These are phyloP conservation scores for Atherinosoma microstoma DNA, from an alignment of 2,797 vertebrate genomes.

Conservation along the genomic window DNA sequence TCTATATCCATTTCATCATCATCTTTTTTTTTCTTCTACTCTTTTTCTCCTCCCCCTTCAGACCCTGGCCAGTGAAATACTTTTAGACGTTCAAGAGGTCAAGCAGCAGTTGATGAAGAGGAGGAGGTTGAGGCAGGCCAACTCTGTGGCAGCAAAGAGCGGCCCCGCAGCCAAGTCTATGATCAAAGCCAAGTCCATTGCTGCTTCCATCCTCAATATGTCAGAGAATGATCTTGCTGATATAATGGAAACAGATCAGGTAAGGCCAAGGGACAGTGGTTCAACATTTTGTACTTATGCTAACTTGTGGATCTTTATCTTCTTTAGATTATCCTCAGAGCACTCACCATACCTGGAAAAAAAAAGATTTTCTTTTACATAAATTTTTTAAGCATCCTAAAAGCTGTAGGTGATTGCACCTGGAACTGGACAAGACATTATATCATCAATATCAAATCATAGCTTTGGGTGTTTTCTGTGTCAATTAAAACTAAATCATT, in stretches of 20 bases:
- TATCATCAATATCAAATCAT: slow-evolving; percentile 41
- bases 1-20: slow-evolving; percentile 76
- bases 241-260: slow-evolving; percentile 89
- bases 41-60: slow-evolving; percentile 73
- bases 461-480: slow-evolving; percentile 43
- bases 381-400: slow-evolving; percentile 47
- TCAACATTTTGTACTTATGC: slow-evolving; percentile 44
- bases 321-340: slow-evolving; percentile 51
- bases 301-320: slow-evolving; percentile 56
- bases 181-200: slow-evolving; percentile 89
- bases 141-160: slow-evolving; percentile 69
- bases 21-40: slow-evolving; percentile 53
- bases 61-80: slow-evolving; percentile 88
- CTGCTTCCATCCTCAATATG: slow-evolving; percentile 94
- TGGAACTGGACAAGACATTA: slow-evolving; percentile 36
- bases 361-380: slow-evolving; percentile 52
- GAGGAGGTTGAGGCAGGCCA: slow-evolving; percentile 82
- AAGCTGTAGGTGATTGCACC: slow-evolving; percentile 50
- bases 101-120: slow-evolving; percentile 85
- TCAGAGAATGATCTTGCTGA: slow-evolving; percentile 89
- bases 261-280: slow-evolving; percentile 70
- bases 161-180: slow-evolving; percentile 86
- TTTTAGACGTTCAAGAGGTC: slow-evolving; percentile 83
- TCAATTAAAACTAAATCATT: slow-evolving; percentile 50
- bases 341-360: slow-evolving; percentile 35